Percentiles rank a stretch among this genome's conserved stretches.
phyloP scores from a whole-genome alignment of 2,797 vertebrate species.

The Mormyrops attenuatus region DNA sequence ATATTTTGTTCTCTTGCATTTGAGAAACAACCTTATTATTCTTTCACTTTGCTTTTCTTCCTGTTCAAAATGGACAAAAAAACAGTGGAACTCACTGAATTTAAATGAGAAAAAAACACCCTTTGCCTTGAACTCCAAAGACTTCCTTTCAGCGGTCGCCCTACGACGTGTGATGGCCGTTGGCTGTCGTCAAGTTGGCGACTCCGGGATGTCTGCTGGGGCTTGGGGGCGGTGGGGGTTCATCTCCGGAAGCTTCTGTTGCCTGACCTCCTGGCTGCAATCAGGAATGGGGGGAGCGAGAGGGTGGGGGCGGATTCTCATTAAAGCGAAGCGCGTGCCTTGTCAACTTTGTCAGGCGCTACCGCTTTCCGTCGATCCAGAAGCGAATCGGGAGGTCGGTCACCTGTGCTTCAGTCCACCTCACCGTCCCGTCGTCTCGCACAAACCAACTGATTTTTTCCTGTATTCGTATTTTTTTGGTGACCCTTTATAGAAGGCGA shows the following conservation, averaged over 20 bases:
- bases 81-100: background rate
- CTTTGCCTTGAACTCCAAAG: background rate
- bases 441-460: constrained; percentile 27
- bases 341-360: background rate
- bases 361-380: background rate
- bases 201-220: constrained; percentile 50
- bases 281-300: constrained; percentile 62
- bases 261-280: constrained; percentile 69
- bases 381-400: background rate
- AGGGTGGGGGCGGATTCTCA: background rate
- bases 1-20: background rate
- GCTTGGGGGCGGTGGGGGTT: constrained; percentile 40
- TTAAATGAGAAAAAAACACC: background rate
- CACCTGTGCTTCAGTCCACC: background rate
- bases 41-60: background rate
- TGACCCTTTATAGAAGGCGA: constrained; percentile 16
- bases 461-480: constrained; percentile 24
- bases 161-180: background rate
- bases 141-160: background rate
- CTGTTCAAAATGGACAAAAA: background rate
- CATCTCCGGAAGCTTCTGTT: constrained; percentile 66
- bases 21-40: background rate
- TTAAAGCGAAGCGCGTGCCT: background rate
- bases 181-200: constrained; percentile 54
- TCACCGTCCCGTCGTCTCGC: background rate